Base-by-base conservation (phyloP, 2,888 invertebrate genomes). In the Marasmarcha lunaedactyla region DNA sequence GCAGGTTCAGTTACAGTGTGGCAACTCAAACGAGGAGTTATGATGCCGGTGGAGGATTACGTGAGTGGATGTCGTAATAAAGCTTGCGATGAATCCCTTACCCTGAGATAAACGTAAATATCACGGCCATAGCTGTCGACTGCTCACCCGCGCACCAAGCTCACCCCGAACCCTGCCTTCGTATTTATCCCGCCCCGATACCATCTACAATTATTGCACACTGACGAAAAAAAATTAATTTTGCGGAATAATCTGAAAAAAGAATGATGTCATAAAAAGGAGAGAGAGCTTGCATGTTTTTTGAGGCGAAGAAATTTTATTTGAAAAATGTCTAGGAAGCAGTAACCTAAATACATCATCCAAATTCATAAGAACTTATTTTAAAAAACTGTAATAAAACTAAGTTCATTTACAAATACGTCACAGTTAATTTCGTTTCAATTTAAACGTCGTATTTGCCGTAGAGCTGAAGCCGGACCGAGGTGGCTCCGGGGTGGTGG, bases 21-120 rank as follows among this genome's bases (percentile, higher is more conserved):
- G 59, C 61, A 61, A 66, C 66, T 68, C 74, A 79, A 79, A 83
- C 77, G 74, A 81, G 77, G 66, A 81, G 77, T 83, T 83, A 83
- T 83, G 81, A 81, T 74, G 71, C 69, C 69, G 68, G 61, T 69
- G 69, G 76, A 74, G 77, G 79, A 79, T 81, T 79, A 83, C 81
- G 81, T 79, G 79, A 83, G 83, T 81, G 81, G 83, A 81, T 81
- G 81, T 74, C 72, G 79, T 79, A 81, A 83, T 83, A 83, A 81
- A 83, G 83, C 81, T 81, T 76, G 79, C 77, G 78, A 81, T 83
- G 79, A 81, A 81, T 81, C 77, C 78, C 77, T 81, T 81, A 77
- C 72, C 74, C 78, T 70, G 71, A 83, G 81, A 79, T 83, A 79
- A 79, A 79, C 81, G 77, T 81, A 79, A 81, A 83, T 78, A 79